phyloP scores from a whole-genome alignment of 2,888 invertebrate species.

The Ceraclea dissimilis region DNA sequence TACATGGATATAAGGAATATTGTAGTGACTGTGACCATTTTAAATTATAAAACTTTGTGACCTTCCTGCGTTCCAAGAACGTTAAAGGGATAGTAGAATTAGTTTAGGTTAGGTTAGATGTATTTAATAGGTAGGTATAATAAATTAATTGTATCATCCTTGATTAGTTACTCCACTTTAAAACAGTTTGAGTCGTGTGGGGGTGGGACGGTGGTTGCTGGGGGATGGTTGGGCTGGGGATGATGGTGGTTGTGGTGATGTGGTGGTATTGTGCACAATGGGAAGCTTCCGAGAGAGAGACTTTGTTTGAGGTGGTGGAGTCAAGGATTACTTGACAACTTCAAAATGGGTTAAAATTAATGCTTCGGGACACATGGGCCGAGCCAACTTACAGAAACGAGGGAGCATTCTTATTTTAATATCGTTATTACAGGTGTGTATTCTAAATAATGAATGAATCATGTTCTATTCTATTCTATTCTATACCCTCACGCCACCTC shows the following conservation, averaged over 20 bases:
- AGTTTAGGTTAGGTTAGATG: too few species aligned
- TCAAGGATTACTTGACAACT: conserved; percentile 26
- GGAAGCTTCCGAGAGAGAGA: too few species aligned
- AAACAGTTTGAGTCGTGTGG: background rate
- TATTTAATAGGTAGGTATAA: too few species aligned
- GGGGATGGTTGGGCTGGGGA: too few species aligned
- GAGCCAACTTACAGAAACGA: conserved; percentile 20
- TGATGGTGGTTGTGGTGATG: background rate
- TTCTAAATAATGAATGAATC: background rate
- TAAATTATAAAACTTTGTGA: too few species aligned
- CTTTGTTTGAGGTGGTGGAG: conserved; percentile 1
- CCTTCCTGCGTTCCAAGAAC: too few species aligned
- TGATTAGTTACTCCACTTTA: background rate
- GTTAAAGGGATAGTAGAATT: too few species aligned
- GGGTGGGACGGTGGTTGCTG: background rate
- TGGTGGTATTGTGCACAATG: too few species aligned
- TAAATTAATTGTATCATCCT: background rate
- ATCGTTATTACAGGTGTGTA: conserved; percentile 19
- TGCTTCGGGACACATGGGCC: conserved; percentile 25
- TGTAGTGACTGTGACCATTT: too few species aligned
- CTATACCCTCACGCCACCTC: too few species aligned
- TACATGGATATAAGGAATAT: too few species aligned
- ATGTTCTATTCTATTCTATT: too few species aligned
- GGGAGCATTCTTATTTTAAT: conserved; percentile 25
- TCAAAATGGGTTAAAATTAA: conserved; percentile 27